Conservation (phyloP, 2,113 vertebrate genomes). For the Erinaceus europaeus region DNA sequence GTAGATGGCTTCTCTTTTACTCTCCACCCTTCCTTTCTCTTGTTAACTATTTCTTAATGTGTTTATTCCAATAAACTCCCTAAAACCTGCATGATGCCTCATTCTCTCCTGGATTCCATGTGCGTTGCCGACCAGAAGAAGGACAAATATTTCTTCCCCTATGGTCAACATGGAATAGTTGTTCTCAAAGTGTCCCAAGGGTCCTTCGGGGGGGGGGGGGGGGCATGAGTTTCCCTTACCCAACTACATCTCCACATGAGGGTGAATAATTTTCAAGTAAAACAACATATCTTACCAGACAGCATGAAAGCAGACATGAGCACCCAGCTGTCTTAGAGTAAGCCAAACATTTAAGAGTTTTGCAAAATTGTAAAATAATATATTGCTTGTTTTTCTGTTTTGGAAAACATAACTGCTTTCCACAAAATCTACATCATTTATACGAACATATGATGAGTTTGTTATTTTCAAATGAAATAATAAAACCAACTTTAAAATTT, state of each 20-base stretch:
- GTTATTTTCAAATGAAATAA: conserved; percentile 20
- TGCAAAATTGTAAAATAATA: neutral
- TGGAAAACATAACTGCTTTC: neutral
- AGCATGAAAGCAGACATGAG: neutral
- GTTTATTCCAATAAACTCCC: too few relatives aligned
- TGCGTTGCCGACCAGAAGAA: too few relatives aligned
- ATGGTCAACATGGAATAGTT: neutral
- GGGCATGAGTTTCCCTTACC: neutral
- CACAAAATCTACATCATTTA: too few relatives aligned
- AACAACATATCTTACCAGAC: neutral
- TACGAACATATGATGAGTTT: neutral
- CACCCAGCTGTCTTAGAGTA: neutral
- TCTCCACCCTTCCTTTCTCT: too few relatives aligned
- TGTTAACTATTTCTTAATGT: too few relatives aligned
- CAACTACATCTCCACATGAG: neutral
- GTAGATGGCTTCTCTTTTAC: too few relatives aligned
- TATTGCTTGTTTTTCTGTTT: neutral
- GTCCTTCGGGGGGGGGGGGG: neutral
- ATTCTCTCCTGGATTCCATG: too few relatives aligned
- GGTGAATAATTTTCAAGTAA: neutral
- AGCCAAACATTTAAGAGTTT: too few relatives aligned
- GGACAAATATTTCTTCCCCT: too few relatives aligned
- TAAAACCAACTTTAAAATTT: neutral
- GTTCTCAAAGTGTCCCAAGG: neutral
- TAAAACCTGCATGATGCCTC: too few relatives aligned